phyloP scores from a whole-genome alignment of 2,113 vertebrate species.

The Pica pica region DNA sequence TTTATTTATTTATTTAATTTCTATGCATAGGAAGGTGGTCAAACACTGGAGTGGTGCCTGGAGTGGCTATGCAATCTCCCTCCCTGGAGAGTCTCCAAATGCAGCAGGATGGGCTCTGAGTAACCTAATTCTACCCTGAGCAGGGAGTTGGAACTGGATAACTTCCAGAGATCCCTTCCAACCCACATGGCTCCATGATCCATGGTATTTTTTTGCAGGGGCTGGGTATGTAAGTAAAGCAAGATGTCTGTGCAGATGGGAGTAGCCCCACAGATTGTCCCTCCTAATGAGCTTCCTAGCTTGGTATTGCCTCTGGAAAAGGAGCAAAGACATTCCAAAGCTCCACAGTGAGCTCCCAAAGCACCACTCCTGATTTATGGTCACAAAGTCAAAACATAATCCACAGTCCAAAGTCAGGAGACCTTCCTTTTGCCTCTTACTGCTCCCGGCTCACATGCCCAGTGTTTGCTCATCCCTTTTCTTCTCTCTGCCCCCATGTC shows the following conservation, averaged over 20 bases:
- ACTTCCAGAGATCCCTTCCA: not conserved
- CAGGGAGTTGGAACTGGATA: not conserved
- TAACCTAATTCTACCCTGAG: not conserved
- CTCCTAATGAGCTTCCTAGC: not conserved
- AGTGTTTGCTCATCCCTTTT: not conserved
- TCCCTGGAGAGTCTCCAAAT: not conserved
- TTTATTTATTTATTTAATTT: not conserved
- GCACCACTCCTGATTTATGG: not conserved
- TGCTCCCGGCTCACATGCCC: not conserved
- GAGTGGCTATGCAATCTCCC: not conserved
- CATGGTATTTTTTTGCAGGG: not conserved
- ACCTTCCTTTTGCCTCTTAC: not conserved
- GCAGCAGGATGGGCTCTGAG: not conserved
- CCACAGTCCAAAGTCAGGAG: not conserved
- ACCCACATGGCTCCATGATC: not conserved
- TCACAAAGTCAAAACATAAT: not conserved
- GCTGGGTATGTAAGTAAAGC: not conserved
- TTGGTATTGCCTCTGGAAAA: not conserved
- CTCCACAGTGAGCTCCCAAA: not conserved
- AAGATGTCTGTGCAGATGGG: not conserved
- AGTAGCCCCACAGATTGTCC: not conserved
- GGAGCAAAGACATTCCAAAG: not conserved
- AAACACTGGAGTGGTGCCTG: not conserved
- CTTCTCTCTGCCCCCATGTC: not conserved
- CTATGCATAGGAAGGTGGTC: not conserved